Evolutionary conservation across 2,797 vertebrate genomes (phyloP).

Genomic region (Capromys pilorides): DNA sequence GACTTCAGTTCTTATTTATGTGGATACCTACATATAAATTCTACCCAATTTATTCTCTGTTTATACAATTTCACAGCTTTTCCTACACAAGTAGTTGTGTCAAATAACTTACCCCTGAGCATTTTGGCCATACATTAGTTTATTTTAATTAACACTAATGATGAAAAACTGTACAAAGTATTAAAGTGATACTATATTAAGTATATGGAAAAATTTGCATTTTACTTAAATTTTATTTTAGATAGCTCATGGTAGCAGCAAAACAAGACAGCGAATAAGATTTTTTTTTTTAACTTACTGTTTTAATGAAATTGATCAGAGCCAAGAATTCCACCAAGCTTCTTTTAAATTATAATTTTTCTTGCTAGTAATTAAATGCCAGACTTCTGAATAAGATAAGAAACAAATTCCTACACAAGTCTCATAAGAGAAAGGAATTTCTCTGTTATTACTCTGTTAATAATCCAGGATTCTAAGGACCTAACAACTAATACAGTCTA

Average conservation of each 20-base stretch:
- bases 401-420: constrained; percentile 59
- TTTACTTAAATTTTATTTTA: constrained; percentile 42
- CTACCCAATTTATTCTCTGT: not conserved
- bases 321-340: constrained; percentile 32
- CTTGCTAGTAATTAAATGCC: constrained; percentile 64
- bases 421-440: constrained; percentile 63
- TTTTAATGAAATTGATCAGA: constrained; percentile 61
- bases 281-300: not conserved
- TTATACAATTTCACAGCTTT: constrained; percentile 46
- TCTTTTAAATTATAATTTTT: constrained; percentile 67
- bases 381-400: constrained; percentile 51
- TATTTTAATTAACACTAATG: constrained; percentile 51
- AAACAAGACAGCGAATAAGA: not conserved
- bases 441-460: constrained; percentile 68
- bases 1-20: constrained; percentile 36
- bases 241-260: not conserved
- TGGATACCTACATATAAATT: constrained; percentile 9
- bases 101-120: constrained; percentile 2
- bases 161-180: not conserved
- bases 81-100: not conserved
- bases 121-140: constrained; percentile 17
- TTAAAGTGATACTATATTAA: not conserved
- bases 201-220: not conserved
- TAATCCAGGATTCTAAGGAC: constrained; percentile 41
- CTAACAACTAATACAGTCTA: not conserved